Base-by-base conservation (phyloP, 2,888 invertebrate genomes). In the Tetropium fuscum region DNA sequence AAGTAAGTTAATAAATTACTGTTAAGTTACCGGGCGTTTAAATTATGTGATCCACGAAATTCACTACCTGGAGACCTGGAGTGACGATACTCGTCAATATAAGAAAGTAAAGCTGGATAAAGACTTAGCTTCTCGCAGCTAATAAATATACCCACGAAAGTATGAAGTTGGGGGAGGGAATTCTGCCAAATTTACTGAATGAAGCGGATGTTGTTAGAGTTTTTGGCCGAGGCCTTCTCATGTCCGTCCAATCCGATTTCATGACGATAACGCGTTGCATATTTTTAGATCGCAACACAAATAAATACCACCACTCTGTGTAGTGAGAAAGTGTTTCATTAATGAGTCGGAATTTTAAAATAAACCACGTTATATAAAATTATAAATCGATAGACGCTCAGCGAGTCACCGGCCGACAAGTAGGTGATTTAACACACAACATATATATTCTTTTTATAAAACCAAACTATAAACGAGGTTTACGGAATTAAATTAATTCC, bases 291-390 rank as follows among this genome's bases (percentile, higher is more conserved):
- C 36, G 4, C 3, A 22, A 20, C 34, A 36, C 48, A 36, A 34
- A 48, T 15, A 36, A 13, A 13, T 25, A 10, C n/a, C 18, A 16
- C 18, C 30, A 44, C 34, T 18, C 19, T n/a, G 32, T 47, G 34
- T 47, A 47, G 48, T 32, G 20, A 15, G 48, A 32, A 34, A 20
- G 10, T n/a, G 25, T 13, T 48, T 48, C 48, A 48, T 48, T 48
- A 48, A 48, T 48, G 36, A 48, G 48, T 48, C 36, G 4, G 15
- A 6, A 48, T 36, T 20, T 48, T 48, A 48, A 48, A 48, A 48
- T 48, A 48, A 18, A 34, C 47, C 36, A 10, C 13, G 48, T 48
- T 36, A 48, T 16, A 38, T 36, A 38, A 48, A 48, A 48, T 48
- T 15, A 22, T 36, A 38, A 48, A 48, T 36, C 48, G 48, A 48